phyloP scores from a whole-genome alignment of 2,113 vertebrate genomes.

The Dinomys branickii region DNA sequence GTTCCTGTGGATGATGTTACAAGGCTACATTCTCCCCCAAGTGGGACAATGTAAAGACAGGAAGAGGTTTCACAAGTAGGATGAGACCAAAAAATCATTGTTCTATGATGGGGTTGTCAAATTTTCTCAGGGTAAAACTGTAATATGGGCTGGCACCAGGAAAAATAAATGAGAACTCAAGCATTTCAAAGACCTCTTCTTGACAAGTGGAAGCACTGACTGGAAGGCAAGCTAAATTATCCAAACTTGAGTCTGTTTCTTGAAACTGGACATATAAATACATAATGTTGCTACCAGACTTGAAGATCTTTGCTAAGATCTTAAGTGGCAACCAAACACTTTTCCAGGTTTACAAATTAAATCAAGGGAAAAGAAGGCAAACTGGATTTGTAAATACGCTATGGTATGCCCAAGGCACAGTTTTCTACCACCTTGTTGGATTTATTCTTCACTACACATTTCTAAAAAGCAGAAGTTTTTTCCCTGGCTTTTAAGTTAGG shows the following conservation, averaged over 20 bases:
- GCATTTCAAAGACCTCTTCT: background rate
- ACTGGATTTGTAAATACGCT: background rate
- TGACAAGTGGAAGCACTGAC: background rate
- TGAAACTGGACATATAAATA: background rate
- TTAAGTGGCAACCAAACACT: background rate
- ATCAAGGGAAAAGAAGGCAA: background rate
- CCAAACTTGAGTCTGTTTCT: background rate
- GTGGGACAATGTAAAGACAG: background rate
- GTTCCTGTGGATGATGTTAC: background rate
- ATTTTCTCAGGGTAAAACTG: background rate
- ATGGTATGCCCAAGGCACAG: background rate
- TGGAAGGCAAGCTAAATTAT: background rate
- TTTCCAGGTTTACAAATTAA: conserved; percentile 1
- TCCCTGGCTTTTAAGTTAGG: background rate
- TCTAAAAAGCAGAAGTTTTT: background rate
- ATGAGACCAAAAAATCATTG: background rate
- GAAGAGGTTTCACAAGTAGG: background rate
- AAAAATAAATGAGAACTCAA: background rate
- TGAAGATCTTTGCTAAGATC: conserved; percentile 12
- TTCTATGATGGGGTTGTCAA: background rate
- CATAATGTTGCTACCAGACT: background rate
- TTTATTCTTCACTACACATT: background rate
- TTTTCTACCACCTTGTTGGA: background rate
- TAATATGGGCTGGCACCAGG: background rate
- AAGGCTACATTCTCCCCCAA: background rate